phyloP scores from a whole-genome alignment of 2,888 invertebrate genomes.

The Yponomeuta cagnagella region DNA sequence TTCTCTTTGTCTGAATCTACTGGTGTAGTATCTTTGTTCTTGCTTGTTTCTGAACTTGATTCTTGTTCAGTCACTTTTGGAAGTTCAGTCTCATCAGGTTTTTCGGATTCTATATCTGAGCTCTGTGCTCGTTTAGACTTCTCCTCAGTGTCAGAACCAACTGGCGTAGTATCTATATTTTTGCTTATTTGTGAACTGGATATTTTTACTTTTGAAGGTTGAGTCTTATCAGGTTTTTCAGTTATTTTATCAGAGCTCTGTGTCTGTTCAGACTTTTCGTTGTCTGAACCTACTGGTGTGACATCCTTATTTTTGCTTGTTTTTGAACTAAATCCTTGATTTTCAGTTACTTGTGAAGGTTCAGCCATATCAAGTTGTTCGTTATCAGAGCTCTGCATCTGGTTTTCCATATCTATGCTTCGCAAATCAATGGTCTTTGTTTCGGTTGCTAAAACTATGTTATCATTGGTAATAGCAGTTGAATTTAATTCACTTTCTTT shows the following conservation, averaged over 20 bases:
- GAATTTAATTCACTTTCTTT: not conserved
- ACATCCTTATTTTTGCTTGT: not conserved
- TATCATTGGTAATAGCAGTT: not conserved
- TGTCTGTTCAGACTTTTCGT: constrained; percentile 31
- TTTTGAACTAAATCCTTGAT: not conserved
- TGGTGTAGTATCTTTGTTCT: not conserved
- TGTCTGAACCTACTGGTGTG: constrained; percentile 18
- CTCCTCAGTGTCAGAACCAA: constrained; percentile 25
- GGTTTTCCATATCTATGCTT: too few relatives aligned
- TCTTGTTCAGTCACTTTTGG: not conserved
- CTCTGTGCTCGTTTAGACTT: constrained; percentile 23
- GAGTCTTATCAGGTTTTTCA: constrained; percentile 37
- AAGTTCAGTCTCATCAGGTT: not conserved
- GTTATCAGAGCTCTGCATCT: not conserved
- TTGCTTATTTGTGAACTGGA: not conserved
- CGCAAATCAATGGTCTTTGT: too few relatives aligned
- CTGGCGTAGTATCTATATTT: not conserved
- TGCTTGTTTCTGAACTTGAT: not conserved
- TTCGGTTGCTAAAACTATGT: not conserved
- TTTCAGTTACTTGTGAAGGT: not conserved
- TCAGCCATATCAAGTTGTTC: not conserved
- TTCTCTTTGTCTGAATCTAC: constrained; percentile 25
- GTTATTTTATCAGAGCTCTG: constrained; percentile 27
- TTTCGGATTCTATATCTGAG: not conserved
- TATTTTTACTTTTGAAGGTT: not conserved